phyloP scores from a whole-genome alignment of 92 coral and sea anemone species.

The Anthopleura xanthogrammica region DNA sequence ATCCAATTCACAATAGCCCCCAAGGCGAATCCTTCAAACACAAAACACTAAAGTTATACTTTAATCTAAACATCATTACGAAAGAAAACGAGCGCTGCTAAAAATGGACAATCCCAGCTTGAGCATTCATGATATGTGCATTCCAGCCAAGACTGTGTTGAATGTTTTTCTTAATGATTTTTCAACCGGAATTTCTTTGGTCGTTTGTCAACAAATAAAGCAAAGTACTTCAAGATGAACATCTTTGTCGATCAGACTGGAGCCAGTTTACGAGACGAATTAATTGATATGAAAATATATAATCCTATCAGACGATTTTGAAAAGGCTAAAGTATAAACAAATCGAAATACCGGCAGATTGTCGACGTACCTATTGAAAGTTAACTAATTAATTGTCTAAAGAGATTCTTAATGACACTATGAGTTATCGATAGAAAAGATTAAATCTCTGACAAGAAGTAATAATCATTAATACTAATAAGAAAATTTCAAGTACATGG shows the following conservation, averaged over 20 bases:
- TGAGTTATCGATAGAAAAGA: not conserved
- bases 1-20: not conserved
- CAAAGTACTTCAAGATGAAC: not conserved
- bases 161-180: not conserved
- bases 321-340: not conserved
- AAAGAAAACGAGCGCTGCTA: conserved; percentile 5
- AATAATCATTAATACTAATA: not conserved
- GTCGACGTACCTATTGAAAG: not conserved
- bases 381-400: not conserved
- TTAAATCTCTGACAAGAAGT: not conserved
- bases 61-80: conserved; percentile 13
- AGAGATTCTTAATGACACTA: not conserved
- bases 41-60: conserved; percentile 20
- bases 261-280: not conserved
- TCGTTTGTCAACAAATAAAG: not conserved
- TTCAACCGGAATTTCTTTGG: not conserved
- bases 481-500: not conserved
- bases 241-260: not conserved
- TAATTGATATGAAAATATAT: not conserved
- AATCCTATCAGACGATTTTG: not conserved
- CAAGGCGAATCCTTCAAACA: not conserved
- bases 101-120: conserved; percentile 17
- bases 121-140: conserved; percentile 31
- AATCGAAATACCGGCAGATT: not conserved
- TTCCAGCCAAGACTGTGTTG: not conserved